These are phyloP conservation scores for Micronycteris hirsuta DNA, from an alignment of 2,113 vertebrate genomes.

Conservation along the genomic window DNA sequence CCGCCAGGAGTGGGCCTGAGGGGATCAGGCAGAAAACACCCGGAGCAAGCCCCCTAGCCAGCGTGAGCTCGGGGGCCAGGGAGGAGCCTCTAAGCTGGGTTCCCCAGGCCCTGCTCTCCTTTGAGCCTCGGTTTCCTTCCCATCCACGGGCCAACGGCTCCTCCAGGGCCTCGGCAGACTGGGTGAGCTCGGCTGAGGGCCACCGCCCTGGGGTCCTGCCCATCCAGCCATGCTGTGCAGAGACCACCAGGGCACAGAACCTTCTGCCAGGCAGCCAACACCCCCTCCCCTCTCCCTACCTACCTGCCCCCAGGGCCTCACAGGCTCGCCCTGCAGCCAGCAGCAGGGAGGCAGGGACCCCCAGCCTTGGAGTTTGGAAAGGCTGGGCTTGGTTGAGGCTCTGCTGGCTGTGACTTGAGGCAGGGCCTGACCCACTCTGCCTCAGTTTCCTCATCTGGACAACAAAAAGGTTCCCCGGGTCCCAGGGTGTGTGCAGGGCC, in stretches of 20 bases:
- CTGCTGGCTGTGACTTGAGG: background rate
- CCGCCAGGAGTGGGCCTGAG: background rate
- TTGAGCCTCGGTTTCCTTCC: background rate
- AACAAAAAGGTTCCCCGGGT: background rate
- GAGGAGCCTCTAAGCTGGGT: background rate
- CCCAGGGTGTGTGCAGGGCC: background rate
- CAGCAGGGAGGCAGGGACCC: background rate
- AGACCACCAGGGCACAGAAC: background rate
- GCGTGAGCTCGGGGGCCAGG: rapidly evolving
- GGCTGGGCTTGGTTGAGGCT: background rate
- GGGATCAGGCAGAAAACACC: background rate
- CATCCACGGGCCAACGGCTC: background rate
- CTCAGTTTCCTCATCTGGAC: background rate
- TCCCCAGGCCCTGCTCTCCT: background rate
- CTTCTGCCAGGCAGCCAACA: background rate
- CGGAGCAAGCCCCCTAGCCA: background rate
- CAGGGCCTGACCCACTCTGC: background rate
- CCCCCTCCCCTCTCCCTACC: background rate
- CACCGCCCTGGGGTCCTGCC: background rate
- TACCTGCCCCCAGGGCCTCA: background rate
- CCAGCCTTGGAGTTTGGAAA: background rate
- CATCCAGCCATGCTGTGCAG: rapidly evolving
- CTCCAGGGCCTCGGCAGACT: background rate
- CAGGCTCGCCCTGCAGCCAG: background rate
- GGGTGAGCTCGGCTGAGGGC: background rate